Percentiles rank a stretch among this genome's conserved stretches.
Conservation (phyloP, 2,113 vertebrate species). For the Paracanthobrama guichenoti region DNA sequence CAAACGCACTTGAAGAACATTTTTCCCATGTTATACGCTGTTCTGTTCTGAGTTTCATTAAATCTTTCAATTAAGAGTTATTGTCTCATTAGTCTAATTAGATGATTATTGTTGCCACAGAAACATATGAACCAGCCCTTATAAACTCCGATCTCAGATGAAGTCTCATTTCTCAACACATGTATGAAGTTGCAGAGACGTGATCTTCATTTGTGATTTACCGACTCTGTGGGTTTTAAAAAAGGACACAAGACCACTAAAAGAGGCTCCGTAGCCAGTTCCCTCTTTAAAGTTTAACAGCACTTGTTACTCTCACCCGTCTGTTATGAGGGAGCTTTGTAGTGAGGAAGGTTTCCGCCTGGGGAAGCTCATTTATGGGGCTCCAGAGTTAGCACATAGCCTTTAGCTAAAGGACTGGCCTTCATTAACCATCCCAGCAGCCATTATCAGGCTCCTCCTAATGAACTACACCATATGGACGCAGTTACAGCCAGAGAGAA, state of each 20-base stretch:
- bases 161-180: not conserved
- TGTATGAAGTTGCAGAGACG: not conserved
- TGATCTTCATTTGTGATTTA: constrained; percentile 28
- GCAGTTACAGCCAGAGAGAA: constrained; percentile 60
- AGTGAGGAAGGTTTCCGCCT: constrained; percentile 35
- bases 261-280: constrained; percentile 23
- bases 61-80: constrained; percentile 18
- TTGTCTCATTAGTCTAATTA: constrained; percentile 47
- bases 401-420: constrained; percentile 52
- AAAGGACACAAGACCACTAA: constrained; percentile 39
- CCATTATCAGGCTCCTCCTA: constrained; percentile 56
- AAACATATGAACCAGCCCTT: constrained; percentile 33
- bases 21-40: not conserved
- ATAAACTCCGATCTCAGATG: constrained; percentile 34
- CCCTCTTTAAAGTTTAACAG: constrained; percentile 50
- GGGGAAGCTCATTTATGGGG: constrained; percentile 38
- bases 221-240: constrained; percentile 11
- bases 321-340: constrained; percentile 51
- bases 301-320: constrained; percentile 52
- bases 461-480: constrained; percentile 68
- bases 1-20: not conserved
- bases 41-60: constrained; percentile 26
- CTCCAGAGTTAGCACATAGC: constrained; percentile 53
- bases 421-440: constrained; percentile 46
- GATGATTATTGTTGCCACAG: constrained; percentile 32